Percentiles rank a stretch among this genome's conserved stretches.
Evolutionary conservation across 2,888 invertebrate species (phyloP).

Genomic region (Drosophila pegasa): DNA sequence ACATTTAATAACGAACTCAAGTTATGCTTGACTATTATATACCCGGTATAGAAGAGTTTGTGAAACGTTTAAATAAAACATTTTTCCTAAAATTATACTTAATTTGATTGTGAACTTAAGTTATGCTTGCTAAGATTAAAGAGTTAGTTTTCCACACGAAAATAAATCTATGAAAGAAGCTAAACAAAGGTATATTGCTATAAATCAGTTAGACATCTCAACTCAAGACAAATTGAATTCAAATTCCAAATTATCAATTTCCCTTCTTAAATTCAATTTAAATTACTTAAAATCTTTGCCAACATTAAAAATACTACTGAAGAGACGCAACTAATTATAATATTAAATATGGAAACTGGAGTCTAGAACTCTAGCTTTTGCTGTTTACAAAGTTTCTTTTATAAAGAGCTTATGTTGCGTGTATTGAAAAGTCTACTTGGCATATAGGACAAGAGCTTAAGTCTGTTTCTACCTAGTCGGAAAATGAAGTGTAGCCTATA

Average conservation of each 20-base stretch:
- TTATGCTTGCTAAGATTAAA: too few relatives aligned
- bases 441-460: slow-evolving; percentile 4
- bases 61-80: too few relatives aligned
- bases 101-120: too few relatives aligned
- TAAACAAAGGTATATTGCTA: too few relatives aligned
- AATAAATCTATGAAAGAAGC: too few relatives aligned
- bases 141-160: too few relatives aligned
- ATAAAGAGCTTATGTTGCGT: neutral
- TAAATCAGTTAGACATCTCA: too few relatives aligned
- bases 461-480: slow-evolving; percentile 2
- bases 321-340: neutral
- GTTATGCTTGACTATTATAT: too few relatives aligned
- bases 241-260: neutral
- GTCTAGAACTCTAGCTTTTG: neutral
- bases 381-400: slow-evolving; percentile 2
- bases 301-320: neutral
- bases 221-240: neutral
- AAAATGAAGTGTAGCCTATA: slow-evolving; percentile 4
- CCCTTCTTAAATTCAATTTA: neutral
- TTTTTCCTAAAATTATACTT: too few relatives aligned
- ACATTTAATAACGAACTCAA: too few relatives aligned
- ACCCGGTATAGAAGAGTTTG: too few relatives aligned
- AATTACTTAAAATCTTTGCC: neutral
- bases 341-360: neutral
- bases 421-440: neutral